Conservation (phyloP, 2,113 vertebrate species). For the Spermophilus dauricus region DNA sequence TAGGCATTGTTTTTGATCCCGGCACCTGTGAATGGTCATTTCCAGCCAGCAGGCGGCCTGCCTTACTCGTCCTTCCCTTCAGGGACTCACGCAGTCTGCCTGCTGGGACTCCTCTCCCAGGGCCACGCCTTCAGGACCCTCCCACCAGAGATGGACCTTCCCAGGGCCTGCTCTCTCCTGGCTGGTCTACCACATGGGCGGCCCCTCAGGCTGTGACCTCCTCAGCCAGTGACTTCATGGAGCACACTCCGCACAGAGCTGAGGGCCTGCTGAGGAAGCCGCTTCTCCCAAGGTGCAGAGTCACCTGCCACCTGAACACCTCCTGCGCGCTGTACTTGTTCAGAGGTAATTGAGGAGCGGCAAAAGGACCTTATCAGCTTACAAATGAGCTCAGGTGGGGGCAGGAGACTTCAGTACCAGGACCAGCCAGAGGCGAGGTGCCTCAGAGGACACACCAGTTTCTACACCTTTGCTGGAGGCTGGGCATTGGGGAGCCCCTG, state of each 20-base stretch:
- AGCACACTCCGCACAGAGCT: background rate
- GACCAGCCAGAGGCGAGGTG: background rate
- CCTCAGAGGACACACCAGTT: background rate
- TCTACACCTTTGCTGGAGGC: too few species aligned
- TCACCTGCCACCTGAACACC: too few species aligned
- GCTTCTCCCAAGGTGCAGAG: background rate
- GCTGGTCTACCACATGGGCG: background rate
- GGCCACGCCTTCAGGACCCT: background rate
- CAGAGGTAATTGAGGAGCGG: background rate
- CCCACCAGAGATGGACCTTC: background rate
- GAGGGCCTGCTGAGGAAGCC: background rate
- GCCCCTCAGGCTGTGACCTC: background rate
- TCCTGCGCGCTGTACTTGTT: too few species aligned
- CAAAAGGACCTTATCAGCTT: background rate
- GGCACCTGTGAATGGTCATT: background rate
- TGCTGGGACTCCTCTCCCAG: accelerated
- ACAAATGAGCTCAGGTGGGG: accelerated
- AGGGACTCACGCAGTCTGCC: background rate
- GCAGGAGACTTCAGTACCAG: background rate
- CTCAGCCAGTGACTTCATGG: accelerated
- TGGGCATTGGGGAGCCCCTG: too few species aligned
- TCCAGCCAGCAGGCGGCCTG: background rate
- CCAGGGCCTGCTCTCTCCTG: background rate
- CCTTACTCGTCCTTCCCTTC: too few species aligned
- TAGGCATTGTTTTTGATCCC: background rate